A percentile compares a stretch with the other conserved stretches of the same genome.
These are phyloP conservation scores for Parasteatoda lunata DNA, from an alignment of 2,888 invertebrate genomes.

Conservation along the genomic window DNA sequence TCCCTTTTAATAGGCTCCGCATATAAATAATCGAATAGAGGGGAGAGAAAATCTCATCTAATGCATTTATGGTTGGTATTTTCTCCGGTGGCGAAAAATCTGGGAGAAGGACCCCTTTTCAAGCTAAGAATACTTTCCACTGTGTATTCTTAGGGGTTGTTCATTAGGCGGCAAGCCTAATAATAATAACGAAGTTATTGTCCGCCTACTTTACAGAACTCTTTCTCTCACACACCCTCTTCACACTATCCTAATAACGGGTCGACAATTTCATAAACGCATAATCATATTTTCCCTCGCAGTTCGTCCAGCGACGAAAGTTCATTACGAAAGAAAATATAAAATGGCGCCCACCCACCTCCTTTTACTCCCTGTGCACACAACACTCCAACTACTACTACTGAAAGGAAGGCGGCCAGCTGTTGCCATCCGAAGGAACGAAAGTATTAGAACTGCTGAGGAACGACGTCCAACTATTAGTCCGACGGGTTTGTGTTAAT, in stretches of 20 bases:
- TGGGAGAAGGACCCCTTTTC: slow-evolving; percentile 12
- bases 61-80: slow-evolving; percentile 55
- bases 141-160: slow-evolving; percentile 26
- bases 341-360: slow-evolving; percentile 38
- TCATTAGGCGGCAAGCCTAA: slow-evolving; percentile 55
- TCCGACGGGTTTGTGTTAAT: slow-evolving; percentile 67
- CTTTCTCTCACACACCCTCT: slow-evolving; percentile 3
- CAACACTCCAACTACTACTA: not conserved
- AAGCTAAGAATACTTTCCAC: not conserved
- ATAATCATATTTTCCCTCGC: slow-evolving; percentile 64
- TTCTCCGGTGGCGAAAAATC: slow-evolving; percentile 10
- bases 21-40: slow-evolving; percentile 64
- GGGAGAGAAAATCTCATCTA: slow-evolving; percentile 52
- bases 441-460: slow-evolving; percentile 59
- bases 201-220: slow-evolving; percentile 54
- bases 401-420: slow-evolving; percentile 49
- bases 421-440: slow-evolving; percentile 63
- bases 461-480: slow-evolving; percentile 64
- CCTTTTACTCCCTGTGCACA: slow-evolving; percentile 9
- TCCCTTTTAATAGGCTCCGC: slow-evolving; percentile 25
- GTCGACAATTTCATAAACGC: slow-evolving; percentile 62
- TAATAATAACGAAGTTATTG: slow-evolving; percentile 68
- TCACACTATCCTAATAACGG: slow-evolving; percentile 6
- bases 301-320: slow-evolving; percentile 45
- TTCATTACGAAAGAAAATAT: slow-evolving; percentile 66